Conservation (phyloP, 2,797 vertebrate species). For the Lerista edwardsae region DNA sequence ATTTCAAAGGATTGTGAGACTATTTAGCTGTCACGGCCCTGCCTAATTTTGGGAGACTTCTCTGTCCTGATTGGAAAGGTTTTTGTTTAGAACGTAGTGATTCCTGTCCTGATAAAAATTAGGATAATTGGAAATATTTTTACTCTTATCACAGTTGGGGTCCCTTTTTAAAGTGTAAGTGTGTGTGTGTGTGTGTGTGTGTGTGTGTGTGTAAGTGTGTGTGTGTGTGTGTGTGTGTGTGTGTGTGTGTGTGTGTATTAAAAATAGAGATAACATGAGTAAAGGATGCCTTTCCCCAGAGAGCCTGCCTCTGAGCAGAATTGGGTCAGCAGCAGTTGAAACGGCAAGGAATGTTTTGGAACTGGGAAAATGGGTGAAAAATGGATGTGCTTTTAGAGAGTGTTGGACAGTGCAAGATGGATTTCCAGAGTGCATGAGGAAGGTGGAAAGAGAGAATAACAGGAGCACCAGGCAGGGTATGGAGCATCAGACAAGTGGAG, state of each 20-base stretch:
- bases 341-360: neutral
- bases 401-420: neutral
- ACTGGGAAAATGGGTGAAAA: neutral
- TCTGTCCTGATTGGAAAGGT: neutral
- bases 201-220: too few species aligned
- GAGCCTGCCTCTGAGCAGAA: neutral
- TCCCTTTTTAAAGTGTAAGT: neutral
- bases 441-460: neutral
- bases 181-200: too few species aligned
- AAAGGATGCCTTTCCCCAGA: neutral
- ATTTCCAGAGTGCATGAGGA: neutral
- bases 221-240: too few species aligned
- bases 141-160: neutral
- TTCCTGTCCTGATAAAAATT: neutral
- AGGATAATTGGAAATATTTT: neutral
- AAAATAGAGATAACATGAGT: neutral
- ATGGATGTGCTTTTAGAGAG: neutral
- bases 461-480: neutral
- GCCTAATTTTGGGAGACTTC: neutral
- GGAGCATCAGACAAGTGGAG: neutral
- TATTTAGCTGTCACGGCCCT: neutral
- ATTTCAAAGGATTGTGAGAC: neutral
- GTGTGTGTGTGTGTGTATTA: too few species aligned
- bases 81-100: neutral
- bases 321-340: neutral